Base-by-base conservation (phyloP, 2,888 invertebrate genomes). In the Parapristionchus giblindavisi region DNA sequence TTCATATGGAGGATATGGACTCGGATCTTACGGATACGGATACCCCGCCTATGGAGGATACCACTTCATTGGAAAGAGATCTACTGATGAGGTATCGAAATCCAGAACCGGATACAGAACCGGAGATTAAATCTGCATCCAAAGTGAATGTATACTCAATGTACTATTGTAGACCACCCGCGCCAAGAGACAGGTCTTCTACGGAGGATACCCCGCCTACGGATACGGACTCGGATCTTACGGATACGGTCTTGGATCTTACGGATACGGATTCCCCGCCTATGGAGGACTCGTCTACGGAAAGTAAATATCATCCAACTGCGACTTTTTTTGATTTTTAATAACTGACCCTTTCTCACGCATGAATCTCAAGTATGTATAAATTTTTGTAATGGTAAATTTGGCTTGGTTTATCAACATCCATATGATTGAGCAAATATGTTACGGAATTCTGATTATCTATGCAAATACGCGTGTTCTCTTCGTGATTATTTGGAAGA, bases 101-200 rank as follows among this genome's bases (percentile, higher is more conserved):
- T 29, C 29, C 8, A 32, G 32, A 24, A 32, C 21, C 52, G 21
- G 24, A 14, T 43, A 43, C 43, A 17, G 43, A 43, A 43, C 43
- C 43, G 8, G 17, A 14, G 43, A 17, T 14, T 8, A 8, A 14
- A 43, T 17, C 11, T 17, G 8, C 43, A 43, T 43, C 43, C 8
- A 43, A 17, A 43, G 17, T 8, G 11, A 17, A 8, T 43, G 11
- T 17, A 17, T 43, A 8, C 11, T 8, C 43, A 17, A 43, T 8
- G 43, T 43, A 43, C 17, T 43, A 43, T 54, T 56, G 38, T 38
- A 71, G 56, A 24, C 38, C 40, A 27, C 70, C 3, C 70, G 70
- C 56, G 27, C 54, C 56, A 71, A 71, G 56, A 32, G 70, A 54
- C 70, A 71, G 29, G 70, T 71, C 11, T 17, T 29, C 34, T 66